Base-by-base conservation (phyloP, 2,888 invertebrate genomes). In the Apotomis turbidana region DNA sequence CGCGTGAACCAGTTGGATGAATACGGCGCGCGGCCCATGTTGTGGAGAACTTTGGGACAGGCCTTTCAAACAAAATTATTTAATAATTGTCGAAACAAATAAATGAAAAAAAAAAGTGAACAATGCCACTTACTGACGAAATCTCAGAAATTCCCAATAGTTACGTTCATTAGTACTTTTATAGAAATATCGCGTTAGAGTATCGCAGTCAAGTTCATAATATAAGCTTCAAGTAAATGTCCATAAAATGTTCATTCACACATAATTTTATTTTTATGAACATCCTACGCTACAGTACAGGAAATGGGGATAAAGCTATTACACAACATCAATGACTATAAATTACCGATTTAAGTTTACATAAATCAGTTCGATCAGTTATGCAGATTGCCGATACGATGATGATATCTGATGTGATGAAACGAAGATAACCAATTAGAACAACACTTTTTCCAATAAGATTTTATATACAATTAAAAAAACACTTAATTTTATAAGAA, bases 221-320 rank as follows among this genome's bases (percentile, higher is more conserved):
- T 36, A 41, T 41, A 6, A 41, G 5, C 41, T 41, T 41, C 41
- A 41, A 6, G 41, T 70, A 74, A 77, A 77, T 69, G 68, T 46
- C 63, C 63, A 74, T 58, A 74, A 75, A 68, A 73, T 74, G 58
- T 71, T 68, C 73, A 74, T 75, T 75, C 72, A 74, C 75, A 76
- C 76, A 74, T 74, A 71, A 70, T 74, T 74, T 74, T 63, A 12
- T 27, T 67, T 68, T 62, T 68, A 72, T 54, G 58, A 54, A 72
- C 58, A 51, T 38, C 55, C 62, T 57, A 68, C 55, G 57, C 61
- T n/a, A 46, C 51, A 41, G 27, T 6, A 41, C 5, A 71, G 61
- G 67, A 62, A 62, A 57, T 62, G 27, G 41, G 57, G 27, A 70
- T 62, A 36, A 51, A 27, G 55, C 57, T 27, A 44, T 57, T 57